A percentile compares a stretch with the other conserved stretches of the same genome.
These are phyloP conservation scores for Entomyzon cyanotis DNA, from an alignment of 2,113 vertebrate species.

Conservation along the genomic window DNA sequence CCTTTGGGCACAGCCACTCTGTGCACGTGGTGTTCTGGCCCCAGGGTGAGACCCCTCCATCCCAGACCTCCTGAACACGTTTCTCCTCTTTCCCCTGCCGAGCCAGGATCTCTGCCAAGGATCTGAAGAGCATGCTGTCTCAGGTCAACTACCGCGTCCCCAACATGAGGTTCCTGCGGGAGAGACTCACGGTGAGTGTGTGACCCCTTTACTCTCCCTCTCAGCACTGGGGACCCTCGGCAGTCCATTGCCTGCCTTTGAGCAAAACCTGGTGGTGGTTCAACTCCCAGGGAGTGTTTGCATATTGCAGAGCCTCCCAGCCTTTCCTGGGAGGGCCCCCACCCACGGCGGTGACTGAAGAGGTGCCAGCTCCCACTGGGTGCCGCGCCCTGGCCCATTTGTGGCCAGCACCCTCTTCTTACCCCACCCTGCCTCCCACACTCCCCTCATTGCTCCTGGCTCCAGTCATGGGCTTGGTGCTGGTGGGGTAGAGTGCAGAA, in stretches of 20 bases:
- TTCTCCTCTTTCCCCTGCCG: not conserved
- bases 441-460: not conserved
- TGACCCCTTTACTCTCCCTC: rapidly evolving
- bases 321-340: constrained; percentile 11
- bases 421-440: constrained; percentile 11
- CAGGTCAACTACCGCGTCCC: constrained; percentile 98
- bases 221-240: rapidly evolving
- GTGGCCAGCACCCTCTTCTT: constrained; percentile 6
- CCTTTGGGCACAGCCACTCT: rapidly evolving
- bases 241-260: not conserved
- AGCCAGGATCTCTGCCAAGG: constrained; percentile 95
- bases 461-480: not conserved
- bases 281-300: not conserved
- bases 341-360: constrained; percentile 23
- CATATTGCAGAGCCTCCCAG: not conserved
- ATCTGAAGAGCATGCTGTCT: constrained; percentile 95
- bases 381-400: not conserved
- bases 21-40: rapidly evolving
- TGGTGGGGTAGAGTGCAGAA: not conserved
- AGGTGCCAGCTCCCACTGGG: constrained; percentile 28
- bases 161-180: constrained; percentile 95
- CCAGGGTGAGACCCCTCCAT: not conserved
- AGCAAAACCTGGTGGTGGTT: not conserved
- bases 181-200: constrained; percentile 87
- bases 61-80: not conserved